These are phyloP conservation scores for Naja naja DNA, from an alignment of 2,113 vertebrate genomes.

Conservation along the genomic window DNA sequence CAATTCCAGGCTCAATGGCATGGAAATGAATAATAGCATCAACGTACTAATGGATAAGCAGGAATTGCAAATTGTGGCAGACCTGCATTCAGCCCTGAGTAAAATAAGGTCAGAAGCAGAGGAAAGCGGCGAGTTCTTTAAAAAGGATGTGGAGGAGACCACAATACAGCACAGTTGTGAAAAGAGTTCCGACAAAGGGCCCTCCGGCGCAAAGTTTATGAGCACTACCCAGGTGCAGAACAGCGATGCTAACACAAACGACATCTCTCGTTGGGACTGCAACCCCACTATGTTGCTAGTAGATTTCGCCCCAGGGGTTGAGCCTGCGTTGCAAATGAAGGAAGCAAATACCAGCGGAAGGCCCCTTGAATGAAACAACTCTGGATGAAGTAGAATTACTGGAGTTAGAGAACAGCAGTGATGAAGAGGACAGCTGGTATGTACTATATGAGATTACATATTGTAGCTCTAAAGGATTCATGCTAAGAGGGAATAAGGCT, in stretches of 20 bases:
- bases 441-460: constrained; percentile 29
- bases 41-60: constrained; percentile 32
- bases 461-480: not conserved
- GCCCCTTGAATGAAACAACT: constrained; percentile 34
- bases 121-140: constrained; percentile 39
- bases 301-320: constrained; percentile 45
- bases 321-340: constrained; percentile 27
- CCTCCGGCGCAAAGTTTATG: constrained; percentile 39
- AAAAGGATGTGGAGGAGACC: constrained; percentile 53
- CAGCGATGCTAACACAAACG: not conserved
- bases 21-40: constrained; percentile 63
- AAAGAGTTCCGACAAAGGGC: constrained; percentile 58
- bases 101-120: constrained; percentile 64
- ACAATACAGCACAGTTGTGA: constrained; percentile 49
- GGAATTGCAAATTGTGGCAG: constrained; percentile 59
- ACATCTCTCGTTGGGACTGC: constrained; percentile 53
- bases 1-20: constrained; percentile 46
- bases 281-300: not conserved
- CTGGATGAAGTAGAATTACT: constrained; percentile 86
- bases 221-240: constrained; percentile 48
- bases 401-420: constrained; percentile 76
- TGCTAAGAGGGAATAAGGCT: not conserved
- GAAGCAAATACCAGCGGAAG: constrained; percentile 61
- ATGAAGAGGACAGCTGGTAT: constrained; percentile 87
- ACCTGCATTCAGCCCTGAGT: constrained; percentile 54